Percentiles rank a stretch among this genome's conserved stretches.
phyloP scores from a whole-genome alignment of 2,888 invertebrate genomes.

The Glaucopsyche alexis region DNA sequence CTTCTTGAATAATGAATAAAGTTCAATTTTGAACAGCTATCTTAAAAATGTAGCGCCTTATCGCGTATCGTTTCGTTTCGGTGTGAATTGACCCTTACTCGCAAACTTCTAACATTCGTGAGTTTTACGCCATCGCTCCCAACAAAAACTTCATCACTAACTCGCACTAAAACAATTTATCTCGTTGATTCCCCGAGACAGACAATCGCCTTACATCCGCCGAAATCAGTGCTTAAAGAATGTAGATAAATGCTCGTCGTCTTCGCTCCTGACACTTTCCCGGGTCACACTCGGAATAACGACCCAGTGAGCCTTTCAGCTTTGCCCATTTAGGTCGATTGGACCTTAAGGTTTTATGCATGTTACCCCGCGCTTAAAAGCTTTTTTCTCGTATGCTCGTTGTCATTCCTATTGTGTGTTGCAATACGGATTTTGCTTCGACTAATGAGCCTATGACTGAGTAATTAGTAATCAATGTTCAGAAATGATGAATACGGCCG shows the following conservation, averaged over 20 bases:
- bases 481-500: too few species aligned
- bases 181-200: constrained; percentile 65
- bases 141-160: constrained; percentile 40
- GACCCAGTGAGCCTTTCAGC: constrained; percentile 70
- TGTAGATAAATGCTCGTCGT: constrained; percentile 74
- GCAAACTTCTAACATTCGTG: background rate
- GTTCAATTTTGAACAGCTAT: too few species aligned
- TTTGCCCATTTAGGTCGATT: constrained; percentile 78
- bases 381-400: constrained; percentile 54
- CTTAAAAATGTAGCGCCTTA: too few species aligned
- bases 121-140: constrained; percentile 23
- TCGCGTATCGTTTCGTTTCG: too few species aligned
- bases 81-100: background rate
- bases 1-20: too few species aligned
- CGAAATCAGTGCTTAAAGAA: constrained; percentile 72
- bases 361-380: constrained; percentile 67
- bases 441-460: background rate
- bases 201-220: constrained; percentile 62
- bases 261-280: constrained; percentile 69
- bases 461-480: constrained; percentile 1
- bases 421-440: background rate
- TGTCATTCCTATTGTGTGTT: constrained; percentile 27
- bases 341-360: constrained; percentile 69
- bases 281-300: constrained; percentile 71
- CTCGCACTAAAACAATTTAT: constrained; percentile 57